phyloP scores from a whole-genome alignment of 1,140 invertebrate species.

The Globodera ellingtonae region DNA sequence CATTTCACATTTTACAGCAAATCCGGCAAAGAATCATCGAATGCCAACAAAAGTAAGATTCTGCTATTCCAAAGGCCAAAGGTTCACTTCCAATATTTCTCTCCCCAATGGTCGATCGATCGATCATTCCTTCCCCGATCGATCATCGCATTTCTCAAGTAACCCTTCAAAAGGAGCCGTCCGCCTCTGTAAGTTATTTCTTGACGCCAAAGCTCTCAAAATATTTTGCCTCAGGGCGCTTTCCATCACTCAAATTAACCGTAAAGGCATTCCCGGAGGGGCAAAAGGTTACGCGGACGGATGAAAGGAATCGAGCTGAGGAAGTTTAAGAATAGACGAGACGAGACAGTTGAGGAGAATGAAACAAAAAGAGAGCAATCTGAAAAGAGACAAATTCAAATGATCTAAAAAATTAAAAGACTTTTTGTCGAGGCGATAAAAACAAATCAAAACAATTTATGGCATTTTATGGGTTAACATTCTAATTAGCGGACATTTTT shows the following conservation, averaged over 20 bases:
- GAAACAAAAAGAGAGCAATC: neutral
- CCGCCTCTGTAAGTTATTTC: neutral
- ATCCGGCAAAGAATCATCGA: neutral
- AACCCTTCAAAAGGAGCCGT: conserved; percentile 11
- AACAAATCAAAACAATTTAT: no score
- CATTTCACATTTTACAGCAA: neutral
- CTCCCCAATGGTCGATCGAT: neutral
- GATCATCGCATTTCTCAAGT: conserved; percentile 14
- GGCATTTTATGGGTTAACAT: no score
- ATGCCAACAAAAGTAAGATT: neutral
- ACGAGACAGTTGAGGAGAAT: neutral
- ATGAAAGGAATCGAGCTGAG: neutral
- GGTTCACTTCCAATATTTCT: neutral
- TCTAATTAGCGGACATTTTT: no score
- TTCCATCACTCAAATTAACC: conserved; percentile 19
- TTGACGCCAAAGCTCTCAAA: conserved; percentile 33
- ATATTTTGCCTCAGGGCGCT: conserved; percentile 15
- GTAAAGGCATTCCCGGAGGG: neutral
- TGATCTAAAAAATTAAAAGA: no score
- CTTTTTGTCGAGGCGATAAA: no score
- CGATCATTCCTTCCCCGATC: conserved; percentile 7
- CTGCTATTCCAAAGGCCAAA: neutral
- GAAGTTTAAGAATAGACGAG: neutral
- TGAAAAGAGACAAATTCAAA: no score
- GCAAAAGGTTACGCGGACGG: conserved; percentile 2